Percentiles rank a stretch among this genome's conserved stretches.
Conservation (phyloP, 2,888 invertebrate species). For the Drepanosiphum platanoidis region DNA sequence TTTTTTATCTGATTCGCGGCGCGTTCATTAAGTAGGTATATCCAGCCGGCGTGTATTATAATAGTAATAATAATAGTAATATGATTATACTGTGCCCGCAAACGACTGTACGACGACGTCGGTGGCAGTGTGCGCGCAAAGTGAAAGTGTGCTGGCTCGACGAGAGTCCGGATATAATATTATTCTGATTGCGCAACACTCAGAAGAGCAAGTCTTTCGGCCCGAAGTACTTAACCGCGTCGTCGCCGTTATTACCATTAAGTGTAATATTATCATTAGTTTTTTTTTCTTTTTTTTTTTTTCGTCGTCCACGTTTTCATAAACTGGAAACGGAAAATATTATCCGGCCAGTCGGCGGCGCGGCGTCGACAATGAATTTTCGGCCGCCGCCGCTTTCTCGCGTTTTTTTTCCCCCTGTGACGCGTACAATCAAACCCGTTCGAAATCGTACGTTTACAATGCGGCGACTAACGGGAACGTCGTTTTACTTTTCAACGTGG, state of each 20-base stretch:
- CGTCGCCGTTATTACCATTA: conserved; percentile 23
- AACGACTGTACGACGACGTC: background rate
- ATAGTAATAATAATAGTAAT: background rate
- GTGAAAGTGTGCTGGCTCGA: conserved; percentile 55
- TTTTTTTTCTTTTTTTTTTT: background rate
- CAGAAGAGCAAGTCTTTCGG: conserved; percentile 32
- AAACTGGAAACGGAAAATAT: conserved; percentile 12
- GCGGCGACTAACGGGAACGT: background rate
- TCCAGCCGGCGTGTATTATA: background rate
- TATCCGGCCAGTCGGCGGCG: background rate
- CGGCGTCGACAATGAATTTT: conserved; percentile 6
- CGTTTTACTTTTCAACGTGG: background rate
- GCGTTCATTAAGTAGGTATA: conserved; percentile 10
- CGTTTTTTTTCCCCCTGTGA: background rate
- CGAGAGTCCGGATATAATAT: conserved; percentile 58
- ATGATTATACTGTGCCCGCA: conserved; percentile 24
- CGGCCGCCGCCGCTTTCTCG: conserved; percentile 11
- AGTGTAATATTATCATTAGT: background rate
- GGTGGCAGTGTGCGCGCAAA: conserved; percentile 31
- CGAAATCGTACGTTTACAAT: conserved; percentile 1
- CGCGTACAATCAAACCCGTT: conserved; percentile 23
- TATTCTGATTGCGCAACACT: conserved; percentile 52
- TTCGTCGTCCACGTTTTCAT: too few species aligned
- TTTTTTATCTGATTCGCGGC: conserved; percentile 25
- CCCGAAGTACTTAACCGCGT: conserved; percentile 24